A percentile compares a stretch with the other conserved stretches of the same genome.
These are phyloP conservation scores for Lithophane leautieri DNA, from an alignment of 2,888 invertebrate genomes.

Conservation along the genomic window DNA sequence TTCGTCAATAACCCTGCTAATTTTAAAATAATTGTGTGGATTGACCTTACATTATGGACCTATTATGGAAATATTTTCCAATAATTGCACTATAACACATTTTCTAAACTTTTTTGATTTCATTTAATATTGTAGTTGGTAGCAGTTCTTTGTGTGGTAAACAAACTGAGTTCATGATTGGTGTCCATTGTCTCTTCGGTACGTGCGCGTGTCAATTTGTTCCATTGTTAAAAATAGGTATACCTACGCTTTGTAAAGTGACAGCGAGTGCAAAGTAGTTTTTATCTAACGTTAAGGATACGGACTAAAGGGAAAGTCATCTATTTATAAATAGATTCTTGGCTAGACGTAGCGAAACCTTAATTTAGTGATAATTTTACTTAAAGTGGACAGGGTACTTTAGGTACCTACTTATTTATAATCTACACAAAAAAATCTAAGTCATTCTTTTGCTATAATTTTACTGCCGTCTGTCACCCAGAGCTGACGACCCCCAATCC, in stretches of 20 bases:
- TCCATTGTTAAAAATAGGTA: conserved; percentile 86
- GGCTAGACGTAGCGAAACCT: neutral
- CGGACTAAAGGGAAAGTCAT: neutral
- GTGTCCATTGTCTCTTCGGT: conserved; percentile 82
- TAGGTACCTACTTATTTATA: neutral
- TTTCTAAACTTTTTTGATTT: conserved; percentile 75
- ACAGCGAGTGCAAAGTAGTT: conserved; percentile 65
- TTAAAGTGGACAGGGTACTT: neutral
- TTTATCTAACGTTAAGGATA: conserved; percentile 33
- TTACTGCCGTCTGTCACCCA: neutral
- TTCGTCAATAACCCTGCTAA: neutral
- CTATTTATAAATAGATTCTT: conserved; percentile 5
- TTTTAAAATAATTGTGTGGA: neutral
- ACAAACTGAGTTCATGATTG: conserved; percentile 86
- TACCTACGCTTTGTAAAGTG: conserved; percentile 78
- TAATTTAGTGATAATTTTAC: no score
- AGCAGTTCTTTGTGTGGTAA: conserved; percentile 74
- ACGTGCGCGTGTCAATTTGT: conserved; percentile 83
- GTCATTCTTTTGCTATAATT: neutral
- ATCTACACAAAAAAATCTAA: neutral
- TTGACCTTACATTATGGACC: neutral
- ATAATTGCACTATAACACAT: conserved; percentile 3
- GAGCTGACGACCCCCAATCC: neutral
- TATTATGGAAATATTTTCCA: neutral
- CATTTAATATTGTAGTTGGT: conserved; percentile 81